These are phyloP conservation scores for Melitaea athalia DNA, from an alignment of 2,888 invertebrate species.

Conservation along the genomic window DNA sequence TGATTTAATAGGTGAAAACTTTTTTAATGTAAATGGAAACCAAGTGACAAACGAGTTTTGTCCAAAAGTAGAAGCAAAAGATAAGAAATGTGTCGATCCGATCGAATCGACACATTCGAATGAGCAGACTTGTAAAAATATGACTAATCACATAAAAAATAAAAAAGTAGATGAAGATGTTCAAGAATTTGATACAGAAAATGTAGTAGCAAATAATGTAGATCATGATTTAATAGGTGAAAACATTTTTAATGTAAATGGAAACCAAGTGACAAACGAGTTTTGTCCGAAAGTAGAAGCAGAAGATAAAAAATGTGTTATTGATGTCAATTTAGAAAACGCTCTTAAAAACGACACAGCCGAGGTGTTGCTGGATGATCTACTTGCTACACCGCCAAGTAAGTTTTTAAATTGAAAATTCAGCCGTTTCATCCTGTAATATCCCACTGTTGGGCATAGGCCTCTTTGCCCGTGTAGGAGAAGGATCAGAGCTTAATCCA, in stretches of 20 bases:
- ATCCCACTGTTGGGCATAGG: too few species aligned
- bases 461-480: too few species aligned
- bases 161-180: conserved; percentile 16
- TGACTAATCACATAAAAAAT: conserved; percentile 18
- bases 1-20: conserved; percentile 29
- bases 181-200: conserved; percentile 4
- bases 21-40: conserved; percentile 17
- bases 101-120: too few species aligned
- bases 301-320: conserved; percentile 47
- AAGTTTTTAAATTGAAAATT: conserved; percentile 25
- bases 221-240: conserved; percentile 32
- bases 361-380: conserved; percentile 55
- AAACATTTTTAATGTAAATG: conserved; percentile 18
- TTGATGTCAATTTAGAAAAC: conserved; percentile 63
- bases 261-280: conserved; percentile 9
- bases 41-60: background rate
- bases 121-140: conserved; percentile 52
- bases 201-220: conserved; percentile 27
- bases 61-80: background rate
- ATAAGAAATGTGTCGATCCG: conserved; percentile 49
- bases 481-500: too few species aligned
- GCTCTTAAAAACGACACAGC: conserved; percentile 57
- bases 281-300: background rate
- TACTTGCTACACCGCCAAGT: conserved; percentile 65
- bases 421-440: background rate